These are phyloP conservation scores for Silurus meridionalis DNA, from an alignment of 2,113 vertebrate genomes.

Conservation along the genomic window DNA sequence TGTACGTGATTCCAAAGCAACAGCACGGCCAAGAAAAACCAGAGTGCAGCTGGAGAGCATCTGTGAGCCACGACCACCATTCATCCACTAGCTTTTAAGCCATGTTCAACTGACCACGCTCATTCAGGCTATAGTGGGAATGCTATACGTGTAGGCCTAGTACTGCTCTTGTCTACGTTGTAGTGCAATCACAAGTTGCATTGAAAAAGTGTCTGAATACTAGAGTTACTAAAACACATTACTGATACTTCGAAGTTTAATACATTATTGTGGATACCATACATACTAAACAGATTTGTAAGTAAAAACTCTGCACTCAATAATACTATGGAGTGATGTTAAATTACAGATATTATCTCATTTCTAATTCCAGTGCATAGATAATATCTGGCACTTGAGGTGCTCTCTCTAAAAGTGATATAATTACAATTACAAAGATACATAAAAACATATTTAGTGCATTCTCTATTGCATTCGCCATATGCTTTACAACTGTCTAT, in stretches of 20 bases:
- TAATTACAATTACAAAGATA: not conserved
- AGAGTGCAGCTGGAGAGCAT: conserved; percentile 59
- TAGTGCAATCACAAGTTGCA: no score
- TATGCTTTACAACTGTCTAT: conserved; percentile 36
- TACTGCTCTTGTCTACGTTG: not conserved
- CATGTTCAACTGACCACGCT: conserved; percentile 17
- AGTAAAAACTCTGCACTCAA: not conserved
- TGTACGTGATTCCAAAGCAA: conserved; percentile 31
- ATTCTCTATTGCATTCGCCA: conserved; percentile 14
- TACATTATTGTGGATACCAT: not conserved
- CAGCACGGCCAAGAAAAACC: conserved; percentile 34
- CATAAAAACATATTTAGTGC: conserved; percentile 18
- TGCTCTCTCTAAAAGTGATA: not conserved
- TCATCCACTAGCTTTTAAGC: conserved; percentile 23
- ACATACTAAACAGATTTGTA: not conserved
- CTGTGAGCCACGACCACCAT: conserved; percentile 65
- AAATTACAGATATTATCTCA: no score
- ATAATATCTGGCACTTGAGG: not conserved
- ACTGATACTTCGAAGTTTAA: not conserved
- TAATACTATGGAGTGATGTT: not conserved
- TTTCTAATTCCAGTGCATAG: not conserved
- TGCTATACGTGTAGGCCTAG: not conserved
- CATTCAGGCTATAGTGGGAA: conserved; percentile 13
- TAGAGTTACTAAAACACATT: not conserved
- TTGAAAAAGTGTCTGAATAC: not conserved